These are phyloP conservation scores for Mionectes olivaceus DNA, from an alignment of 2,797 vertebrate species.

Conservation along the genomic window DNA sequence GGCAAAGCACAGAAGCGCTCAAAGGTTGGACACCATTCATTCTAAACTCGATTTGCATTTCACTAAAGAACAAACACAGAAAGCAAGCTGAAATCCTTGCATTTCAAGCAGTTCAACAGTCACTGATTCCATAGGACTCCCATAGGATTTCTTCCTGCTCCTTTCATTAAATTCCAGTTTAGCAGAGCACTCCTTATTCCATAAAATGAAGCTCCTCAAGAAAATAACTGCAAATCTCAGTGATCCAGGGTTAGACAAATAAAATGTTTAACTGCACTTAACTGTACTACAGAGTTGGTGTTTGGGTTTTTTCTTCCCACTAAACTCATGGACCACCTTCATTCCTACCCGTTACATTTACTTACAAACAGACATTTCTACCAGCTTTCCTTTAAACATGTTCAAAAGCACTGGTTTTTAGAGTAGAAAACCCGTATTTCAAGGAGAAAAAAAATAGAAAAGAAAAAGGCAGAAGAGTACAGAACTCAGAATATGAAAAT, in stretches of 20 bases:
- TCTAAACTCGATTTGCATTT: conserved; percentile 10
- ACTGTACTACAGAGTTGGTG: not conserved
- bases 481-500: not conserved
- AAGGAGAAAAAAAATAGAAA: not conserved
- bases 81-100: not conserved
- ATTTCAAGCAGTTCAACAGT: not conserved
- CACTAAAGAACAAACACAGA: not conserved
- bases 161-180: not conserved
- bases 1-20: not conserved
- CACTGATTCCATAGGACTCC: not conserved
- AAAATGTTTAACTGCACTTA: not conserved
- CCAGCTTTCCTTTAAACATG: not conserved
- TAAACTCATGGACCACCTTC: not conserved
- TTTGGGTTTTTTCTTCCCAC: not conserved
- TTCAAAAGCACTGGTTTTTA: not conserved
- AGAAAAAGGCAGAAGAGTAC: not conserved
- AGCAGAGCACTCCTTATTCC: not conserved
- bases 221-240: not conserved
- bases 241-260: not conserved
- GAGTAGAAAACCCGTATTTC: not conserved
- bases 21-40: not conserved
- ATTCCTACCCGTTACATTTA: not conserved
- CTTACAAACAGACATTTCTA: not conserved
- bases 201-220: not conserved
- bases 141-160: not conserved